Evolutionary conservation across 2,888 invertebrate genomes (phyloP).

Genomic region (Spialia ferax): DNA sequence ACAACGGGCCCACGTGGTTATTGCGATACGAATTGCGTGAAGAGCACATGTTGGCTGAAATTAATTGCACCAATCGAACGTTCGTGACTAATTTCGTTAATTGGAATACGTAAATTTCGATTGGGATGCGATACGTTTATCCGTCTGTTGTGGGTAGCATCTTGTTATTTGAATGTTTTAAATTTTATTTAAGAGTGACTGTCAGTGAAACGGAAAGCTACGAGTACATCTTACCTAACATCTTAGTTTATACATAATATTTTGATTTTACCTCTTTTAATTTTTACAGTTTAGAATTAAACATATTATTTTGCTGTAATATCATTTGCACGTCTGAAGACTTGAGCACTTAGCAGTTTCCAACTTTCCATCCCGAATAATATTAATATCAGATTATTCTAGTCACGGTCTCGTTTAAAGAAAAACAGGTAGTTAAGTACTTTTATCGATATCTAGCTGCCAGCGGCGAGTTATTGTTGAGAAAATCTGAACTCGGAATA

Average conservation of each 20-base stretch:
- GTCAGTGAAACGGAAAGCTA: not conserved
- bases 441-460: not conserved
- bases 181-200: not conserved
- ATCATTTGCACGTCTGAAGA: not conserved
- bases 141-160: conserved; percentile 1
- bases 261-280: not conserved
- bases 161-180: conserved; percentile 8
- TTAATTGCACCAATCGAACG: conserved; percentile 31
- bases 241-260: not conserved
- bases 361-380: conserved; percentile 2
- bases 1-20: conserved; percentile 24
- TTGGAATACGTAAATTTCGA: conserved; percentile 20
- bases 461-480: not conserved
- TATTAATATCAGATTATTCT: conserved; percentile 1
- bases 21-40: conserved; percentile 28
- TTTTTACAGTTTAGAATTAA: not conserved
- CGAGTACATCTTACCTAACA: not conserved
- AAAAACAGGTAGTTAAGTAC: not conserved
- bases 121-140: conserved; percentile 23
- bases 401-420: not conserved
- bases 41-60: conserved; percentile 16
- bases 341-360: conserved; percentile 1
- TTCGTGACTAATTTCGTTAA: conserved; percentile 31
- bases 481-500: too few species aligned
- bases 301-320: not conserved